phyloP scores from a whole-genome alignment of 2,888 invertebrate species.

The Allacma fusca region DNA sequence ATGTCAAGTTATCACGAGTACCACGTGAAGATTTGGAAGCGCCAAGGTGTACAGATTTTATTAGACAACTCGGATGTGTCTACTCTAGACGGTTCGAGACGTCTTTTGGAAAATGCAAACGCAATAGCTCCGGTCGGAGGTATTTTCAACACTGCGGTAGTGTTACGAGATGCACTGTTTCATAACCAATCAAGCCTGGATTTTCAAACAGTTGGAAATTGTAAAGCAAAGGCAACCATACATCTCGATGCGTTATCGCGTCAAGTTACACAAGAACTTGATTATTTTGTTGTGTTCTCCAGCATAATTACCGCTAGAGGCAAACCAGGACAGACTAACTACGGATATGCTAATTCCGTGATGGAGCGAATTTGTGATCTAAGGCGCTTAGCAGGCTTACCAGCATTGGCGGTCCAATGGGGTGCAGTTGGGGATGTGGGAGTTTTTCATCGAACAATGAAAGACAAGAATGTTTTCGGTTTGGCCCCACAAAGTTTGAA shows the following conservation, averaged over 20 bases:
- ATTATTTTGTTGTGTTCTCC: constrained; percentile 70
- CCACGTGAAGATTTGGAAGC: constrained; percentile 68
- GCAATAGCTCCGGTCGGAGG: constrained; percentile 65
- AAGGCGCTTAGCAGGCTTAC: constrained; percentile 65
- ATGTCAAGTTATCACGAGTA: constrained; percentile 82
- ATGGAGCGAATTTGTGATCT: constrained; percentile 70
- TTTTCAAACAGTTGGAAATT: constrained; percentile 65
- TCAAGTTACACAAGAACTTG: constrained; percentile 64
- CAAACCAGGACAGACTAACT: constrained; percentile 70
- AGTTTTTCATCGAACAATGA: constrained; percentile 68
- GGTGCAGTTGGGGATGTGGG: constrained; percentile 71
- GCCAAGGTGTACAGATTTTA: constrained; percentile 73
- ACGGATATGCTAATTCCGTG: constrained; percentile 70
- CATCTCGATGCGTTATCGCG: constrained; percentile 67
- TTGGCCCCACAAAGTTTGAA: constrained; percentile 85
- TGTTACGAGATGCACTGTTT: constrained; percentile 66
- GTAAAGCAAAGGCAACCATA: constrained; percentile 68
- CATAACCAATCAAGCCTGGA: constrained; percentile 65
- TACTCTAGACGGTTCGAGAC: constrained; percentile 62
- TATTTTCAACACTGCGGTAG: constrained; percentile 70
- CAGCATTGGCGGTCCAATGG: constrained; percentile 70
- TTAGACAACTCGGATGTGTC: constrained; percentile 67
- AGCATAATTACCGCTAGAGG: constrained; percentile 70
- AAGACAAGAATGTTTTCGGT: constrained; percentile 71
- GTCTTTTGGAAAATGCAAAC: constrained; percentile 55